phyloP scores from a whole-genome alignment of 2,888 invertebrate genomes.

The Allolobophora icterica region DNA sequence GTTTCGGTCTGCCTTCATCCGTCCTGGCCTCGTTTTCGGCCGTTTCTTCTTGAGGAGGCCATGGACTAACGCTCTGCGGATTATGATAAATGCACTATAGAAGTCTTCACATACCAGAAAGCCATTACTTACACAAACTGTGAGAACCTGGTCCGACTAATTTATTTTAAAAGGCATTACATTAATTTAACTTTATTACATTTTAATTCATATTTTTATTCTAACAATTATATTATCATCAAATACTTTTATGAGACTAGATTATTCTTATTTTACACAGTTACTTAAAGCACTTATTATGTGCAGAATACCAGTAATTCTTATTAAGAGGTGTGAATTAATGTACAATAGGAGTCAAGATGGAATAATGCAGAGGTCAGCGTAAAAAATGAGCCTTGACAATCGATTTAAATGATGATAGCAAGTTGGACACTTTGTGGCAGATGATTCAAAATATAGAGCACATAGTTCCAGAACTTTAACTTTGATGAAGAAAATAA shows the following conservation, averaged over 20 bases:
- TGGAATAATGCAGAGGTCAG: too few species aligned
- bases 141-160: not conserved
- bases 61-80: constrained; percentile 17
- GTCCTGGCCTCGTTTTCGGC: not conserved
- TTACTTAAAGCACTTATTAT: not conserved
- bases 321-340: not conserved
- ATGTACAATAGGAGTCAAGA: not conserved
- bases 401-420: not conserved
- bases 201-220: not conserved
- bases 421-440: not conserved
- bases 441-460: not conserved
- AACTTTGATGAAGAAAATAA: too few species aligned
- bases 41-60: not conserved
- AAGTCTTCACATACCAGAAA: not conserved
- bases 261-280: too few species aligned
- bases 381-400: not conserved
- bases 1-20: not conserved
- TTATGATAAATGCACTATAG: not conserved
- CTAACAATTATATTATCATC: not conserved
- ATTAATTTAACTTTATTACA: too few species aligned
- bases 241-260: too few species aligned
- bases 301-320: not conserved
- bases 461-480: not conserved
- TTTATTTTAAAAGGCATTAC: too few species aligned
- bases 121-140: not conserved